Evolutionary conservation across 2,797 vertebrate species (phyloP).

Genomic region (Geotrypetes seraphini): DNA sequence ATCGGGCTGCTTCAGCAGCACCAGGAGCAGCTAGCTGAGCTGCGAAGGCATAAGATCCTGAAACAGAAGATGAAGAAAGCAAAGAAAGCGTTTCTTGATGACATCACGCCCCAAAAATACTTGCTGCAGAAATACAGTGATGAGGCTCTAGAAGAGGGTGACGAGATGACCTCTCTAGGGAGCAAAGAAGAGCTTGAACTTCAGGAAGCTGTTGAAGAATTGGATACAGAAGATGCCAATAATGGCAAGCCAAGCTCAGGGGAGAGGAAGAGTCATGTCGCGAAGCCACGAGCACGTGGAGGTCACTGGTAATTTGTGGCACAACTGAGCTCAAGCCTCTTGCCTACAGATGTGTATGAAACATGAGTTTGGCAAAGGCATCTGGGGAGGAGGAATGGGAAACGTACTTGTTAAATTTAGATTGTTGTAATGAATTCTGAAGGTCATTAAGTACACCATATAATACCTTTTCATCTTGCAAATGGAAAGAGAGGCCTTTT

Average conservation of each 20-base stretch:
- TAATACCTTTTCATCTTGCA: no score
- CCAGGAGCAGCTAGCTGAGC: slow-evolving; percentile 30
- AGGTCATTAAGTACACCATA: no score
- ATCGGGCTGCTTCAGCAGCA: slow-evolving; percentile 25
- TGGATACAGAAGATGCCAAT: slow-evolving; percentile 4
- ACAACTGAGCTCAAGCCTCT: no score
- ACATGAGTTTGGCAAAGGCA: no score
- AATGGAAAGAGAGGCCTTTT: no score
- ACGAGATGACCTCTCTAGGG: background rate
- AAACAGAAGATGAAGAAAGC: slow-evolving; percentile 33
- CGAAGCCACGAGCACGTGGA: background rate
- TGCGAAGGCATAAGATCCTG: slow-evolving; percentile 32
- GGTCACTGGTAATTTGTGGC: no score
- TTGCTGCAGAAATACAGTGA: slow-evolving; percentile 25
- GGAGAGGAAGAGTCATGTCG: slow-evolving; percentile 11
- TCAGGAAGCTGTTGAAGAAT: slow-evolving; percentile 6
- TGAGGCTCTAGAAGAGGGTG: slow-evolving; percentile 9
- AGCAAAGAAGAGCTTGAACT: slow-evolving; percentile 15
- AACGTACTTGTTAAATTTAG: no score
- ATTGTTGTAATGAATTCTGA: no score
- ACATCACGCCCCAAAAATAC: slow-evolving; percentile 39
- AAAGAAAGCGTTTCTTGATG: slow-evolving; percentile 1
- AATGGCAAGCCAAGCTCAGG: no score
- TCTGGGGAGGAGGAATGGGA: no score
- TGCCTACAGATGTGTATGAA: no score